These are phyloP conservation scores for Enteromius mattozi DNA, from an alignment of 2,797 vertebrate genomes.

Conservation along the genomic window DNA sequence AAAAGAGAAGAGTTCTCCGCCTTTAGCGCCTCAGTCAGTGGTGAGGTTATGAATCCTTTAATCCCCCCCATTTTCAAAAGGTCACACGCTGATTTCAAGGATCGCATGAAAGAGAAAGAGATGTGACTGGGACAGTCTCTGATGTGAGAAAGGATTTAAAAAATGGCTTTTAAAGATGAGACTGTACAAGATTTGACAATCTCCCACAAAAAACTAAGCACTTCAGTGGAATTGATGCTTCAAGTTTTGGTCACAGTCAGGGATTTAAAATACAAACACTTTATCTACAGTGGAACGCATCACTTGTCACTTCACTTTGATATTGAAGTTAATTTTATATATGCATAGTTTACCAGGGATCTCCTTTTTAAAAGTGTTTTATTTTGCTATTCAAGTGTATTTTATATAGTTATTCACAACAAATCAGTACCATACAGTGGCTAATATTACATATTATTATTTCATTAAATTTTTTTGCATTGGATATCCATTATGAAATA, in stretches of 20 bases:
- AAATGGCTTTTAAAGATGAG: constrained; percentile 15
- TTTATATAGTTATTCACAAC: neutral
- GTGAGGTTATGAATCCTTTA: constrained; percentile 47
- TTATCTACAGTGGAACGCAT: neutral
- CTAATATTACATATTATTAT: neutral
- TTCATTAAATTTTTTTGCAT: neutral
- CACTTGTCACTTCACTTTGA: neutral
- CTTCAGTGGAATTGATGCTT: neutral
- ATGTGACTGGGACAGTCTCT: neutral
- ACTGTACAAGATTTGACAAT: neutral
- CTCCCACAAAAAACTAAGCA: neutral
- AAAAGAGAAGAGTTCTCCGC: neutral
- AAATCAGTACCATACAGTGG: neutral
- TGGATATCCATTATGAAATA: neutral
- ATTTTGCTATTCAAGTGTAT: neutral
- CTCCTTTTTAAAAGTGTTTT: neutral
- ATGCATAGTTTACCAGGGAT: neutral
- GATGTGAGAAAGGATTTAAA: constrained; percentile 17
- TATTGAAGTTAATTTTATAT: neutral
- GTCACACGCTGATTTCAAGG: constrained; percentile 41
- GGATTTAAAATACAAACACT: neutral
- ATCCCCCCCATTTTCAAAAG: constrained; percentile 40
- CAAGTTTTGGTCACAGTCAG: neutral
- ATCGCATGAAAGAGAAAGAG: constrained; percentile 13
- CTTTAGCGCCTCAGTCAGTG: constrained; percentile 36